A percentile compares a stretch with the other conserved stretches of the same genome.
Evolutionary conservation across 2,888 invertebrate genomes (phyloP).

Genomic region (Melipona beecheii): DNA sequence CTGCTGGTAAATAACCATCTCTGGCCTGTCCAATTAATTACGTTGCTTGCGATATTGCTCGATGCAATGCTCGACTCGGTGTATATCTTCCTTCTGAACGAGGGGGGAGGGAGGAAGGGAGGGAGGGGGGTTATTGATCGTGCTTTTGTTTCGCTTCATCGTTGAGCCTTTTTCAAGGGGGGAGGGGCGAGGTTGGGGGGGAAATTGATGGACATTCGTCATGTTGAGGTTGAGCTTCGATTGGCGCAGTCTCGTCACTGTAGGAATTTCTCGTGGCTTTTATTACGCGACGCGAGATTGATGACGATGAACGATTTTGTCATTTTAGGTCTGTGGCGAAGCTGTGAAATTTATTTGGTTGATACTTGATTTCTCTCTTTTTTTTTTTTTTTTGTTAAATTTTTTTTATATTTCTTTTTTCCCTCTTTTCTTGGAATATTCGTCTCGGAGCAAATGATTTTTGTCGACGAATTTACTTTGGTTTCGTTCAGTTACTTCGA

Average conservation of each 20-base stretch:
- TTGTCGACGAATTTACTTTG: neutral
- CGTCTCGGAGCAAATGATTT: neutral
- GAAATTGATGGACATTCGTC: conserved; percentile 5
- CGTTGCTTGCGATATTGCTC: conserved; percentile 2
- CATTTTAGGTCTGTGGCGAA: neutral
- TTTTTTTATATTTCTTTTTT: neutral
- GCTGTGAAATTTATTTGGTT: neutral
- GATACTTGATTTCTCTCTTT: neutral
- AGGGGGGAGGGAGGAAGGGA: no score
- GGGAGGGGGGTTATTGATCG: neutral
- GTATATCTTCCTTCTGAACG: conserved; percentile 13
- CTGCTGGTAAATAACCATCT: conserved; percentile 8
- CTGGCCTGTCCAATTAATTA: conserved; percentile 45
- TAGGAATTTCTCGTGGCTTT: neutral
- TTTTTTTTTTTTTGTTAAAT: neutral
- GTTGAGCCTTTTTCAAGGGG: no score
- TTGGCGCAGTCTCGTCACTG: neutral
- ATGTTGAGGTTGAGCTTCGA: neutral
- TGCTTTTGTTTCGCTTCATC: neutral
- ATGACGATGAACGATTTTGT: neutral
- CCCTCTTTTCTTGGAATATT: no score
- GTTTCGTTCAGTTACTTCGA: neutral
- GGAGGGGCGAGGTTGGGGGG: no score
- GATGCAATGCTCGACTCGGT: neutral
- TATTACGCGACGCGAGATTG: neutral